These are phyloP conservation scores for Phalanger gymnotis DNA, from an alignment of 2,797 vertebrate species.

Conservation along the genomic window DNA sequence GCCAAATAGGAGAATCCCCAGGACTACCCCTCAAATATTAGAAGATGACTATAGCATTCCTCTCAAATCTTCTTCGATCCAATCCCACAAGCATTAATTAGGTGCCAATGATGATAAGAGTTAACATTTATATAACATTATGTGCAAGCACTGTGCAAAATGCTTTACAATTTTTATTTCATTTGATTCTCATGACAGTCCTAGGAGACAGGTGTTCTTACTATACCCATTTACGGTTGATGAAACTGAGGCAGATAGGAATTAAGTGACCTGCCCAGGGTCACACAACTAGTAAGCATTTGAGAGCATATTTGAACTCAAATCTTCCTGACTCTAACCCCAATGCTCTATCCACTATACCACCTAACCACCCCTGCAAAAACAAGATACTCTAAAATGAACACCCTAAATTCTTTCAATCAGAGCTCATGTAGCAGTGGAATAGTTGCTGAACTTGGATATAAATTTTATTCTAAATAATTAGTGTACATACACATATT, in stretches of 20 bases:
- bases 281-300: neutral
- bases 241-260: neutral
- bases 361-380: neutral
- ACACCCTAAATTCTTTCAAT: neutral
- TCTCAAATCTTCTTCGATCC: neutral
- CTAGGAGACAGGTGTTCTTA: neutral
- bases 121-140: neutral
- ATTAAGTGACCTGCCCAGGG: neutral
- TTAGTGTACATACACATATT: neutral
- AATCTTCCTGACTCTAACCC: neutral
- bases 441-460: neutral
- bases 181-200: neutral
- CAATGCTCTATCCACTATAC: neutral
- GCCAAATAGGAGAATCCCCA: neutral
- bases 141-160: neutral
- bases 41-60: neutral
- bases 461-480: neutral
- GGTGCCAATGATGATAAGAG: neutral
- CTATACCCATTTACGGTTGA: neutral
- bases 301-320: neutral
- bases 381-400: neutral
- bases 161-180: neutral
- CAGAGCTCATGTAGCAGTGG: neutral
- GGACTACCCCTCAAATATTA: neutral
- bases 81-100: neutral